These are phyloP conservation scores for Protonibea diacanthus DNA, from an alignment of 2,797 vertebrate species.

Conservation along the genomic window DNA sequence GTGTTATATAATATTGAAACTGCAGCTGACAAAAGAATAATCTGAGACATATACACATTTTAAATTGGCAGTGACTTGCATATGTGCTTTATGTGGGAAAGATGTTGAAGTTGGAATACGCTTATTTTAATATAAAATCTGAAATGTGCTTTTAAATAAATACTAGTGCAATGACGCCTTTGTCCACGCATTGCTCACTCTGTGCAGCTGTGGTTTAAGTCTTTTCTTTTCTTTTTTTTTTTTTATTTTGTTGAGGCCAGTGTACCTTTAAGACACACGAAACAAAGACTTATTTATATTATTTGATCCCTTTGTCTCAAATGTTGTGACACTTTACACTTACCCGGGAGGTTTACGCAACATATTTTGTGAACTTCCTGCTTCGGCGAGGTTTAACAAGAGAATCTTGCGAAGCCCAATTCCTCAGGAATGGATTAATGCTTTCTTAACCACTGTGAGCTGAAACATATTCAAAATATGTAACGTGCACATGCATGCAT, in stretches of 20 bases:
- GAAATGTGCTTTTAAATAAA: slow-evolving; percentile 39
- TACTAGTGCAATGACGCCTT: slow-evolving; percentile 54
- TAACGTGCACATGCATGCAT: slow-evolving; percentile 37
- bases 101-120: slow-evolving; percentile 25
- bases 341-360: slow-evolving; percentile 17
- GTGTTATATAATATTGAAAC: slow-evolving; percentile 21
- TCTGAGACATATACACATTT: slow-evolving; percentile 20
- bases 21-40: slow-evolving; percentile 15
- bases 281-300: slow-evolving; percentile 50
- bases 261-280: slow-evolving; percentile 24
- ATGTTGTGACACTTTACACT: slow-evolving; percentile 30
- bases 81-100: slow-evolving; percentile 36
- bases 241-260: slow-evolving; percentile 1
- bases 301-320: slow-evolving; percentile 45
- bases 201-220: slow-evolving; percentile 26
- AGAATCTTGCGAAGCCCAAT: slow-evolving; percentile 30
- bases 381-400: slow-evolving; percentile 18
- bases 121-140: slow-evolving; percentile 47
- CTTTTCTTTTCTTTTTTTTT: background rate
- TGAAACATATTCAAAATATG: slow-evolving; percentile 45
- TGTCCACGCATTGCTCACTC: slow-evolving; percentile 36
- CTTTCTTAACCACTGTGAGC: slow-evolving; percentile 50
- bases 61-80: slow-evolving; percentile 7
- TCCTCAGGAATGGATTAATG: slow-evolving; percentile 37
- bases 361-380: slow-evolving; percentile 8